Percentiles rank a stretch among this genome's conserved stretches.
Evolutionary conservation across 1,140 invertebrate genomes (phyloP).

Genomic region (Drosophila ficusphila): DNA sequence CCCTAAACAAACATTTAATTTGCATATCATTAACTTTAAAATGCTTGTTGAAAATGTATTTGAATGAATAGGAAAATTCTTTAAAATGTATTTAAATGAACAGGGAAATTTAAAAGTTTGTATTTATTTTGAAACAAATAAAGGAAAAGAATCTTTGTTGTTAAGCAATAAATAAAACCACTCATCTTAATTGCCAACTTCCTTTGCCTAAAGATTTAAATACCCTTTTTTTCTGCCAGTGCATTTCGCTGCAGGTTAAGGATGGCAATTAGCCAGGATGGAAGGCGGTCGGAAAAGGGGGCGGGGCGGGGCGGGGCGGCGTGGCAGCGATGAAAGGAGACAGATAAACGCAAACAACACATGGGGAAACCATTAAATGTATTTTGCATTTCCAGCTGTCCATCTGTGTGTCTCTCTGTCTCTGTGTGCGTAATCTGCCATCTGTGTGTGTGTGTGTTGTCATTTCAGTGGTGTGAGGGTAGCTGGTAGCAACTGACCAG

Average conservation of each 20-base stretch:
- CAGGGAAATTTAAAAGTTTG: no score
- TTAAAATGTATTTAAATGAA: no score
- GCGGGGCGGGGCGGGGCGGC: neutral
- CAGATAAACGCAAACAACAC: conserved; percentile 18
- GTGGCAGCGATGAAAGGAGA: conserved; percentile 5
- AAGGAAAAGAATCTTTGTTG: no score
- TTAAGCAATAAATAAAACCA: neutral
- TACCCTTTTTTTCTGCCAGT: neutral
- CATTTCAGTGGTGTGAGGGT: neutral
- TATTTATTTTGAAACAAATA: no score
- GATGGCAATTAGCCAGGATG: conserved; percentile 12
- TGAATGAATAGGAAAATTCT: no score
- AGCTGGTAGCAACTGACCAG: conserved; percentile 17
- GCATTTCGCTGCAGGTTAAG: neutral
- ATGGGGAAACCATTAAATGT: conserved; percentile 21
- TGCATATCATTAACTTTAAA: no score
- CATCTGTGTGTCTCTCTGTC: neutral
- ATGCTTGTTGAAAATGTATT: no score
- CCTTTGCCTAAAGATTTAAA: no score
- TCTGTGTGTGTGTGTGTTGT: neutral
- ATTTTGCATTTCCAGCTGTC: conserved; percentile 38
- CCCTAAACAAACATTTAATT: no score
- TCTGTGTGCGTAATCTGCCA: neutral
- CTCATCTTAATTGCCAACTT: neutral
- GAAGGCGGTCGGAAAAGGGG: neutral